Percentiles rank a stretch among this genome's conserved stretches.
These are phyloP conservation scores for Amblyraja radiata DNA, from an alignment of 2,797 vertebrate species.

Conservation along the genomic window DNA sequence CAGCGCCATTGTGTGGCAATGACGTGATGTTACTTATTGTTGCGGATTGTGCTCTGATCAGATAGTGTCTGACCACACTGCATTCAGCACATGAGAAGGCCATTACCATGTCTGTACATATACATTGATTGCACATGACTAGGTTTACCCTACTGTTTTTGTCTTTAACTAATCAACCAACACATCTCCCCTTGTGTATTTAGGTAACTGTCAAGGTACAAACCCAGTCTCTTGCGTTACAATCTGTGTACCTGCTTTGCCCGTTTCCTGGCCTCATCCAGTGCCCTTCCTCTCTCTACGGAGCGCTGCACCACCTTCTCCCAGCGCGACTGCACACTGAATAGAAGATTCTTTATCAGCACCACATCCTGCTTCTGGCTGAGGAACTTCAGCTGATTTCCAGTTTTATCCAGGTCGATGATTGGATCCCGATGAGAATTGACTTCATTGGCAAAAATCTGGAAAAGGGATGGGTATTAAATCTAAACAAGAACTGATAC, in stretches of 20 bases:
- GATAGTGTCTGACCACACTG: too few relatives aligned
- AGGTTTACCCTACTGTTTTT: neutral
- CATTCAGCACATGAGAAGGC: too few relatives aligned
- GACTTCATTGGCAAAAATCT: conserved; percentile 97
- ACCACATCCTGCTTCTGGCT: conserved; percentile 97
- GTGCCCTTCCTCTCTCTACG: conserved; percentile 82
- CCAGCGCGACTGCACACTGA: conserved; percentile 96
- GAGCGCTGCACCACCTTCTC: conserved; percentile 96
- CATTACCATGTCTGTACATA: too few relatives aligned
- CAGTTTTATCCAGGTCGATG: conserved; percentile 87
- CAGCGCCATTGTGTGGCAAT: too few relatives aligned
- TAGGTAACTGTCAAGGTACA: neutral
- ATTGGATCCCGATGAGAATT: conserved; percentile 92
- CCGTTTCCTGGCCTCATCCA: conserved; percentile 90
- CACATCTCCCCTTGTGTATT: neutral
- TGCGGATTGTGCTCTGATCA: too few relatives aligned
- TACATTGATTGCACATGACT: neutral
- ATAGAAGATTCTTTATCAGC: conserved; percentile 92
- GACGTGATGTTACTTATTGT: too few relatives aligned
- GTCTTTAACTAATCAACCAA: neutral
- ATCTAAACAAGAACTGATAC: neutral
- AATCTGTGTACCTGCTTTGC: conserved; percentile 80
- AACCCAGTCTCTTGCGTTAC: neutral
- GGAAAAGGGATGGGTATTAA: conserved; percentile 38
- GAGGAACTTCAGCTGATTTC: conserved; percentile 91